These are phyloP conservation scores for Rhinolophus sinicus DNA, from an alignment of 2,113 vertebrate species.

Conservation along the genomic window DNA sequence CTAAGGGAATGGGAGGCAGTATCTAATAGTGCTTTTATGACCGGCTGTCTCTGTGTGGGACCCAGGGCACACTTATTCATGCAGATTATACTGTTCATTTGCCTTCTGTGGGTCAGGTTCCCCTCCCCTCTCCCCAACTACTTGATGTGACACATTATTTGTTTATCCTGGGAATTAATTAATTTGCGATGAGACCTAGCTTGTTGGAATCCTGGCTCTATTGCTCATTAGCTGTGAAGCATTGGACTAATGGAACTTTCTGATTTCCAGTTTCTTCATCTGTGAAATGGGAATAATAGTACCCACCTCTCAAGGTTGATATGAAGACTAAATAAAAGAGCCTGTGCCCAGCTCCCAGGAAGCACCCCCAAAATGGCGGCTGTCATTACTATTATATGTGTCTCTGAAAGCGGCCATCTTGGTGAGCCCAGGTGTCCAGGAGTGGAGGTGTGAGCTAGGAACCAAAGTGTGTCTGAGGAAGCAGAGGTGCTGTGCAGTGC, in stretches of 20 bases:
- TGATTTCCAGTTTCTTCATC: not conserved
- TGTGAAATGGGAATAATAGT: not conserved
- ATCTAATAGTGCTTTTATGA: not conserved
- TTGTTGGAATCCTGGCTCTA: not conserved
- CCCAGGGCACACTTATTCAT: not conserved
- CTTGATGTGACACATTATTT: not conserved
- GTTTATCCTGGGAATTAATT: not conserved
- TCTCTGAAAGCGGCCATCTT: not conserved
- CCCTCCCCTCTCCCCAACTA: not conserved
- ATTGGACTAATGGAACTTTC: not conserved
- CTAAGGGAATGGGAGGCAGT: no score
- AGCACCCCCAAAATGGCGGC: no score
- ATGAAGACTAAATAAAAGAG: not conserved
- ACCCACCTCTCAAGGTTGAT: not conserved
- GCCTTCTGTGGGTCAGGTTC: not conserved
- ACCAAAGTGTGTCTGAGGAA: fast-evolving
- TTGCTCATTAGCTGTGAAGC: not conserved
- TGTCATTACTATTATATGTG: fast-evolving
- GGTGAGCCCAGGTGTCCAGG: fast-evolving
- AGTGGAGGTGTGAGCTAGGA: fast-evolving
- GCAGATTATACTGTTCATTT: not conserved
- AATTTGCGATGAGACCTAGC: not conserved
- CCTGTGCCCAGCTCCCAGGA: not conserved
- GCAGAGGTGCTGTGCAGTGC: fast-evolving
- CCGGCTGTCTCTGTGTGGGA: not conserved